Conservation (phyloP, 2,888 invertebrate species). For the Epinotia nisella region DNA sequence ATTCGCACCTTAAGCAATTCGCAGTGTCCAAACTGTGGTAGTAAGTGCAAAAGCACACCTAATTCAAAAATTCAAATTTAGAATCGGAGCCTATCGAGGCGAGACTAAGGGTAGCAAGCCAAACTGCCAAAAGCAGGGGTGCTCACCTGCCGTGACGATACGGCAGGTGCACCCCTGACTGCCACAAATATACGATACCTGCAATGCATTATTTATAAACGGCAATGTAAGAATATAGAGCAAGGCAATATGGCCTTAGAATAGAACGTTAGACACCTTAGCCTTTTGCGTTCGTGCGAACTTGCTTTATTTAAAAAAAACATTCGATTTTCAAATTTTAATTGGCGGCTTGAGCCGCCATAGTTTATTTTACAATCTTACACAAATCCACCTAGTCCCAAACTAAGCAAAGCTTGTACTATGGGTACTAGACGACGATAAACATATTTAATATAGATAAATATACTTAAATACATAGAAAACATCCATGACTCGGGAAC, state of each 20-base stretch:
- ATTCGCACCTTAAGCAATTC: too few species aligned
- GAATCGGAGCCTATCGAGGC: slow-evolving; percentile 27
- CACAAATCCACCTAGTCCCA: too few species aligned
- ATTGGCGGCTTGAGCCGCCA: neutral
- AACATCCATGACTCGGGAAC: too few species aligned
- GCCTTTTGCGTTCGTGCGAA: neutral
- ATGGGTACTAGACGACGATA: too few species aligned
- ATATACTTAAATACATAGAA: too few species aligned
- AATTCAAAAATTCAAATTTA: slow-evolving; percentile 22
- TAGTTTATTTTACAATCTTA: too few species aligned
- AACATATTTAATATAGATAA: too few species aligned
- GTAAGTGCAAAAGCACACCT: neutral
- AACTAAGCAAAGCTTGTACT: too few species aligned
- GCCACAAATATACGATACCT: slow-evolving; percentile 31
- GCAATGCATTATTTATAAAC: slow-evolving; percentile 20
- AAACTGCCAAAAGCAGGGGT: slow-evolving; percentile 55
- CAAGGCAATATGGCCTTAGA: slow-evolving; percentile 21
- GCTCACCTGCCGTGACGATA: slow-evolving; percentile 70
- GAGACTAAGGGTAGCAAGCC: slow-evolving; percentile 35
- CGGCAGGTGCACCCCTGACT: slow-evolving; percentile 69
- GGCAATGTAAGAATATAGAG: slow-evolving; percentile 7
- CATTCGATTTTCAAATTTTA: slow-evolving; percentile 6
- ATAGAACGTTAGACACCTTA: slow-evolving; percentile 15
- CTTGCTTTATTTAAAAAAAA: neutral
- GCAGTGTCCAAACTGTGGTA: neutral